A percentile compares a stretch with the other conserved stretches of the same genome.
These are phyloP conservation scores for Lepus oiostolus DNA, from an alignment of 2,797 vertebrate genomes.

Conservation along the genomic window DNA sequence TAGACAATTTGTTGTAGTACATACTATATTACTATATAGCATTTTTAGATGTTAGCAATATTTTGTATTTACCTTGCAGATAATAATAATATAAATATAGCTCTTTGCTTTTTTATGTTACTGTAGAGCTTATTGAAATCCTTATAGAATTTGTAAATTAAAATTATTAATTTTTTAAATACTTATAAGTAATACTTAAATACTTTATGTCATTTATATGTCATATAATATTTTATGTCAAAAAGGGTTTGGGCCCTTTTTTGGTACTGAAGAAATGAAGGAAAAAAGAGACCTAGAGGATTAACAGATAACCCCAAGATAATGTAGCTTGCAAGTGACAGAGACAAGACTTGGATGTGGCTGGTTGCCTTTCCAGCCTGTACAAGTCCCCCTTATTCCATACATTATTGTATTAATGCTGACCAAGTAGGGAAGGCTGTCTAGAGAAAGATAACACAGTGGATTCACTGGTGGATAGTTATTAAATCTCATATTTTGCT, in stretches of 20 bases:
- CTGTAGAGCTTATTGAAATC: not conserved
- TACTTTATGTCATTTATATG: not conserved
- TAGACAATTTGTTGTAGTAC: not conserved
- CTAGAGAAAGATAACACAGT: not conserved
- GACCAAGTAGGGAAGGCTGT: not conserved
- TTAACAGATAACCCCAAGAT: not conserved
- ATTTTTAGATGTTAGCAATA: not conserved
- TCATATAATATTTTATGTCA: too few relatives aligned
- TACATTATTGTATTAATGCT: not conserved
- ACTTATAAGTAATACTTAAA: not conserved
- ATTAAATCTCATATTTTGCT: not conserved
- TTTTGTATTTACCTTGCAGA: not conserved
- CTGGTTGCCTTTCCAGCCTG: not conserved
- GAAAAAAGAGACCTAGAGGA: not conserved
- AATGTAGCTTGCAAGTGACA: not conserved
- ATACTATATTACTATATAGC: not conserved
- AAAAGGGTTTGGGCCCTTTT: not conserved
- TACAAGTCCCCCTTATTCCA: accelerated
- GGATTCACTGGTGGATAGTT: not conserved
- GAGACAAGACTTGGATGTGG: not conserved
- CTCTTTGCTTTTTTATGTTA: not conserved
- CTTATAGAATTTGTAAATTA: not conserved
- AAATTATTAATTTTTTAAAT: not conserved
- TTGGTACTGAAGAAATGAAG: not conserved
- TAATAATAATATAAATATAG: not conserved